Base-by-base conservation (phyloP, 2,888 invertebrate genomes). In the Hypomecis punctinalis region DNA sequence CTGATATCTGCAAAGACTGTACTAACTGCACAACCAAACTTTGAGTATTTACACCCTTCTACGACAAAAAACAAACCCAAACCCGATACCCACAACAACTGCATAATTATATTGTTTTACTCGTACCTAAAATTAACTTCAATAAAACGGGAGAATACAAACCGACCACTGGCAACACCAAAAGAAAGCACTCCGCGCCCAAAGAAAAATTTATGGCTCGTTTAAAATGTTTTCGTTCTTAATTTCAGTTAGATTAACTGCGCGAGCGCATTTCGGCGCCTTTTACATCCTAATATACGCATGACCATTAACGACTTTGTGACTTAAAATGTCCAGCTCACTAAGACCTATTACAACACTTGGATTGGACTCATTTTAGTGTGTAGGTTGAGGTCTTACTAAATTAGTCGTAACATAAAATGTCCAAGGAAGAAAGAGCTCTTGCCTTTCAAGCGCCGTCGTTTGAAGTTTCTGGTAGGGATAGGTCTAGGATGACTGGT, bases 151-250 rank as follows among this genome's bases (percentile, higher is more conserved):
- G 66, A 60, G 63, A 66, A 68, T 65, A 52, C 39, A 63, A 35
- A 53, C 37, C 46, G 53, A 45, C 37, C 57, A 65, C 78, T 88
- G 84, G 86, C 86, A 89, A 86, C 88, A 83, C 86, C 68, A 71
- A 63, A 74, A 70, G 79, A 80, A 81, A 84, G 81, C 84, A 83
- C 82, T 82, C 82, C 77, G 49, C 76, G 62, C 65, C 79, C 78
- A 73, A 73, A 79, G 81, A 84, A 83, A 83, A 84, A 89, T 85
- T 81, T 85, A 86, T 83, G 79, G 78, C 77, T 77, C 87, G 84
- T 90, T 90, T 88, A 88, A 90, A 89, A 90, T 89, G 85, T 88
- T 89, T 88, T 84, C 85, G 82, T 88, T 86, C 88, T 89, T 90
- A 90, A 91, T 91, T 90, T 87, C 87, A 82, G 86, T 86, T 82